A percentile compares a stretch with the other conserved stretches of the same genome.
Evolutionary conservation across 2,888 invertebrate genomes (phyloP).

Genomic region (Tromatobia lineatoria): DNA sequence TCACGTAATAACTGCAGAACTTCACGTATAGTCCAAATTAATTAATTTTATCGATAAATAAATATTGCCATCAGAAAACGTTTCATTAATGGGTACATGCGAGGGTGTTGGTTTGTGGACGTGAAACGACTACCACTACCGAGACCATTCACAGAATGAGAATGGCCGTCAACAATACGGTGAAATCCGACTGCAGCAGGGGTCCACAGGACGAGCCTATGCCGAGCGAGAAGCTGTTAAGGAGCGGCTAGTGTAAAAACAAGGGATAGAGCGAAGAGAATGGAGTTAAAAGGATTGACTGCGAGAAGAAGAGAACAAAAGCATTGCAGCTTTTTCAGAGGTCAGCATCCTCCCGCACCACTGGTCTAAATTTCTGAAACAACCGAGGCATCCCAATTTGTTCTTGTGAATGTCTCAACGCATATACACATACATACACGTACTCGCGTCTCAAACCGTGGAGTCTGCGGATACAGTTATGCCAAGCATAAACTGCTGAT

Average conservation of each 20-base stretch:
- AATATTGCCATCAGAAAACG: not conserved
- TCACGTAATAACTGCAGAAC: too few relatives aligned
- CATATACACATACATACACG: not conserved
- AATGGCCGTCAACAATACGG: not conserved
- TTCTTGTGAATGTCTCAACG: conserved; percentile 73
- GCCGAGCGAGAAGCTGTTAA: not conserved
- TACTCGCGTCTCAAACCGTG: not conserved
- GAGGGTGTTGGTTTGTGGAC: not conserved
- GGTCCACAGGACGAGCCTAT: not conserved
- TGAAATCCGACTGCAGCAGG: not conserved
- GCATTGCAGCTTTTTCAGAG: conserved; percentile 43
- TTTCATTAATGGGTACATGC: not conserved
- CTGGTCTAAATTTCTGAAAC: conserved; percentile 80
- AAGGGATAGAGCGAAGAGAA: not conserved
- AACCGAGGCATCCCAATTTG: conserved; percentile 77
- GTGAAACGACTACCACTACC: not conserved
- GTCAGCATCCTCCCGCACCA: conserved; percentile 76
- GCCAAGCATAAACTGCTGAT: conserved; percentile 18
- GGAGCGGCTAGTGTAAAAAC: not conserved
- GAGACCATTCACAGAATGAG: not conserved
- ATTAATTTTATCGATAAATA: not conserved
- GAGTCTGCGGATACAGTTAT: not conserved
- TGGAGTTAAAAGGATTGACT: not conserved
- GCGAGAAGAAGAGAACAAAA: not conserved
- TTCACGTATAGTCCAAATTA: too few relatives aligned